Evolutionary conservation across 2,888 invertebrate genomes (phyloP), one percentile per base, ranked within the genome.

Genomic region (Lycaena phlaeas): DNA sequence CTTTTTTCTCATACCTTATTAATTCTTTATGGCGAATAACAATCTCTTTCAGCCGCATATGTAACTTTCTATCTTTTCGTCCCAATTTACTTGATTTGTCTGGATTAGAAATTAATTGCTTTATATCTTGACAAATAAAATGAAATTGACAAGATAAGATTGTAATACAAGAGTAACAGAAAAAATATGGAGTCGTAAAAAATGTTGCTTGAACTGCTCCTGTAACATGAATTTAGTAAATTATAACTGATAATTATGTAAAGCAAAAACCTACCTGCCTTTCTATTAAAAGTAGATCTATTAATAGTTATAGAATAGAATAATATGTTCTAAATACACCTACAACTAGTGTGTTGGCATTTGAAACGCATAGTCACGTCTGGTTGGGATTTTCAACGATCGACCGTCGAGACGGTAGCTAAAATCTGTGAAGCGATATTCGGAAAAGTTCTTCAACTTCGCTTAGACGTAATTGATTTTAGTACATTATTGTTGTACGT

Each of bases 91-190:
- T 38, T 11, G 17, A 4, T 29, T 26, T 26, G 27, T 40, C 9
- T 4, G 22, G 5, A 12, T 7, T 7, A 1, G 40, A 41, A 37
- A 44, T 42, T 3, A 70, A 50, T 36, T 44, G 49, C 22, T 56
- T 46, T 25, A 69, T 42, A 31, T 69, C 61, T 15, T 56, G 48
- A 29, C 61, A 53, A n/a, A 74, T 48, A 4, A 45, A 47, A 22
- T 46, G 45, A 38, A 69, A 66, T 43, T 71, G 65, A 15, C 64
- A 55, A 43, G 67, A 55, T 27, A 72, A 59, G 43, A 61, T 68
- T 6, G 66, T 60, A 28, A 65, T 65, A n/a, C 52, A 57, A 1
- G 59, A 52, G 14, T 64, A 64, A 40, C 57, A 70, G 27, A 70
- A 57, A 28, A 56, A 57, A 41, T 70, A 71, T 2, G 64, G 54